A percentile compares a stretch with the other conserved stretches of the same genome.
Conservation (phyloP, 2,113 vertebrate species). For the Callaeas wilsoni region DNA sequence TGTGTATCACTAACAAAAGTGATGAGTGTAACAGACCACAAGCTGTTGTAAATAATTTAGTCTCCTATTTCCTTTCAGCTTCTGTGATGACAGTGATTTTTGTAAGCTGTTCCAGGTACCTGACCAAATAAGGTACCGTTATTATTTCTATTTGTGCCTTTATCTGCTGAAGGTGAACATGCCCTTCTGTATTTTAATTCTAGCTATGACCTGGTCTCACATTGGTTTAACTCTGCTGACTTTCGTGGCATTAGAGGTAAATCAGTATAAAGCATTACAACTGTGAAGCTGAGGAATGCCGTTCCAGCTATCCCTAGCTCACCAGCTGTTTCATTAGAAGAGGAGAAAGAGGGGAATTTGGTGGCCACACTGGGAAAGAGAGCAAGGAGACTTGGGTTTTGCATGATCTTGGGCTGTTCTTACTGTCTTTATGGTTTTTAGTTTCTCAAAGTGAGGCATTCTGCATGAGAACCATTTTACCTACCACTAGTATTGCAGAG, state of each 20-base stretch:
- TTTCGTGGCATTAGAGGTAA: neutral
- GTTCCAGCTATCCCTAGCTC: neutral
- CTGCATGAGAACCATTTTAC: neutral
- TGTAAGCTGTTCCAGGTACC: neutral
- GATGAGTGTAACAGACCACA: neutral
- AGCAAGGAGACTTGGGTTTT: neutral
- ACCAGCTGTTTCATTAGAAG: neutral
- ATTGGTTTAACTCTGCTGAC: neutral
- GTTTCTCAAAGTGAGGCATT: neutral
- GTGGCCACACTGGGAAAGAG: neutral
- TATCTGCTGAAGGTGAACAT: neutral
- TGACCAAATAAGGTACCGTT: neutral
- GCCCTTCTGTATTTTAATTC: neutral
- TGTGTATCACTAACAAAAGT: neutral
- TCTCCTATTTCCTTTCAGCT: neutral
- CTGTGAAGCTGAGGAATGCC: neutral
- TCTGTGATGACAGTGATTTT: neutral
- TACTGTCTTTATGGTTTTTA: neutral
- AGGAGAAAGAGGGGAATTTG: neutral
- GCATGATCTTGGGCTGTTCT: neutral
- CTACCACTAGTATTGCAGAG: neutral
- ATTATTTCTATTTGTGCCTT: neutral
- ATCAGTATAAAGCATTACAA: neutral
- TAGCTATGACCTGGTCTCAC: neutral
- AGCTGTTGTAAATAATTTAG: neutral